Evolutionary conservation across 1,140 invertebrate species (phyloP).

Genomic region (Lamellibrachia luymesi): DNA sequence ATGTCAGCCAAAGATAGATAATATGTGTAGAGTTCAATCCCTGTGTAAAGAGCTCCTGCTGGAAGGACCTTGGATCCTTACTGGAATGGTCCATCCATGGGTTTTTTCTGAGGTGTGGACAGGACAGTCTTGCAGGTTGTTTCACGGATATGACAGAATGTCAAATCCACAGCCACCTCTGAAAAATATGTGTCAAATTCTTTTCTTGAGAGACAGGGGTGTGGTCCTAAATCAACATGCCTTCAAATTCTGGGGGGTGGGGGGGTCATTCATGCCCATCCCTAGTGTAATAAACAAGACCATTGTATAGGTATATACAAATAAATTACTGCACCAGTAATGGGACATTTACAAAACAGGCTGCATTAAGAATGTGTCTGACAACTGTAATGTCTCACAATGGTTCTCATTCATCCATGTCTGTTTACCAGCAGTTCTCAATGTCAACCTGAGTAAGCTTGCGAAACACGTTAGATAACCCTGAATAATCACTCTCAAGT

Average conservation of each 20-base stretch:
- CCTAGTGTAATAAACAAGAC: neutral
- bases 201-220: too few relatives aligned
- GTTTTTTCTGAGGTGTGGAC: too few relatives aligned
- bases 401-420: neutral
- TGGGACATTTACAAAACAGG: too few relatives aligned
- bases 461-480: neutral
- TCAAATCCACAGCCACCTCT: too few relatives aligned
- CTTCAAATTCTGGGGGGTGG: neutral
- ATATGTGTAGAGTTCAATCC: neutral
- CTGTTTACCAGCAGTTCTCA: neutral
- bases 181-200: too few relatives aligned
- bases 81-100: too few relatives aligned
- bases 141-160: too few relatives aligned
- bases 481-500: neutral
- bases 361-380: neutral
- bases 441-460: neutral
- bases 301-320: neutral
- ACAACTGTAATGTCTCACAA: neutral
- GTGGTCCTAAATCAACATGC: too few relatives aligned
- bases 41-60: too few relatives aligned
- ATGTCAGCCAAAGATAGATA: neutral
- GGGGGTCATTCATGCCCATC: neutral
- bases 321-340: neutral
- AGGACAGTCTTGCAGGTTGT: too few relatives aligned
- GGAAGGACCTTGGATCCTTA: too few relatives aligned